Evolutionary conservation across 2,113 vertebrate species (phyloP), one percentile per base, ranked within the genome.

Genomic region (Ascaphus truei): DNA sequence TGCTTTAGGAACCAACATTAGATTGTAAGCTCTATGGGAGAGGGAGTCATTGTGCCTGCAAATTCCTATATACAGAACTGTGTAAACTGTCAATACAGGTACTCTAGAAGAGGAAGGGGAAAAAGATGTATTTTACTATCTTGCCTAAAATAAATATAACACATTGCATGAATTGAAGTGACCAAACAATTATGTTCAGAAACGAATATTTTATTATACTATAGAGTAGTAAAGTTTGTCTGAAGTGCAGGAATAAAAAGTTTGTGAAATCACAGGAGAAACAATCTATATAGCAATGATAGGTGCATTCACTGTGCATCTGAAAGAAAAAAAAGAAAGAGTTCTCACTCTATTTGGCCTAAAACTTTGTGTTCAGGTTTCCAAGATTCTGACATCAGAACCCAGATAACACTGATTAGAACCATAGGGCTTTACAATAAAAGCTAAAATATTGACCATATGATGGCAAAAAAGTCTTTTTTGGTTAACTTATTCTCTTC

Each of bases 351-450:
- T 89, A 92, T 93, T 94, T 98, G 95, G 94, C 92, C 94, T 96
- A 95, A 92, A 94, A 93, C 65, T 84, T 86, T 92, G 73, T 88
- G 76, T 93, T 91, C 91, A 91, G 90, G 90, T 93, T 89, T 90
- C 91, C 88, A 90, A 83, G 88, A 96, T 92, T 96, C 93, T 94
- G 93, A 95, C 84, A 96, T 95, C 95, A 96, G 95, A 98, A 98
- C 91, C 92, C 88, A 92, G 92, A 94, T 91, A 96, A 95, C 92
- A 75, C 93, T 94, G 92, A 90, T 93, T 95, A 95, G 96, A 96
- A 97, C 92, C 93, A 90, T 96, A 96, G 94, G 96, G 97, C 94
- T 98, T 99, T 98, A 95, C 95, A 95, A 96, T 98, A 96, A 94
- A 96, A 96, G 95, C 94, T 92, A 91, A 92, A 91, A 95, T 95